phyloP scores from a whole-genome alignment of 2,888 invertebrate genomes.

The Hoplodrina ambigua region DNA sequence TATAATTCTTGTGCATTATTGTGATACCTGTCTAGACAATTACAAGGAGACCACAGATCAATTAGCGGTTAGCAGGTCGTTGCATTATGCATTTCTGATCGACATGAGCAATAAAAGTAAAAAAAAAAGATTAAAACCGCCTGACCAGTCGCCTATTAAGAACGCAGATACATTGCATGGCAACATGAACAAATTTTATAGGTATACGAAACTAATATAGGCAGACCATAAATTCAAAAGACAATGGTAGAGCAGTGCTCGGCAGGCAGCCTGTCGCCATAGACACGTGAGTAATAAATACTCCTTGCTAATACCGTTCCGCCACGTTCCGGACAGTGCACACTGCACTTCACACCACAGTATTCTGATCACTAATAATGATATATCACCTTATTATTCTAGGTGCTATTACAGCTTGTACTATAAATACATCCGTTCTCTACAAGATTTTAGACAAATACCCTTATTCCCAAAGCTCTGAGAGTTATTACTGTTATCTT shows the following conservation, averaged over 20 bases:
- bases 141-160: slow-evolving; percentile 4
- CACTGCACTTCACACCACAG: slow-evolving; percentile 38
- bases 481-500: slow-evolving; percentile 14
- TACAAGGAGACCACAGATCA: slow-evolving; percentile 23
- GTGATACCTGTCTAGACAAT: slow-evolving; percentile 33
- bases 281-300: slow-evolving; percentile 48
- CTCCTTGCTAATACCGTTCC: slow-evolving; percentile 49
- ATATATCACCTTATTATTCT: slow-evolving; percentile 25
- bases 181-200: slow-evolving; percentile 5
- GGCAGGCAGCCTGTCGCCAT: slow-evolving; percentile 45
- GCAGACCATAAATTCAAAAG: slow-evolving; percentile 27
- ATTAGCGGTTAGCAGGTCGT: slow-evolving; percentile 37
- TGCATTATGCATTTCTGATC: slow-evolving; percentile 30
- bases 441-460: neutral
- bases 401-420: slow-evolving; percentile 1
- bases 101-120: slow-evolving; percentile 22
- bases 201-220: slow-evolving; percentile 25
- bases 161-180: slow-evolving; percentile 12
- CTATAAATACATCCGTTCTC: neutral
- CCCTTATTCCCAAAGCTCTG: neutral
- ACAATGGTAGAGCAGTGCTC: slow-evolving; percentile 42
- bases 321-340: slow-evolving; percentile 43
- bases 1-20: slow-evolving; percentile 33
- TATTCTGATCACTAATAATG: slow-evolving; percentile 11
- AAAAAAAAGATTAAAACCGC: slow-evolving; percentile 9